Percentiles rank a stretch among this genome's conserved stretches.
These are phyloP conservation scores for Cyrtorhinus lividipennis DNA, from an alignment of 1,140 invertebrate species.

Conservation along the genomic window DNA sequence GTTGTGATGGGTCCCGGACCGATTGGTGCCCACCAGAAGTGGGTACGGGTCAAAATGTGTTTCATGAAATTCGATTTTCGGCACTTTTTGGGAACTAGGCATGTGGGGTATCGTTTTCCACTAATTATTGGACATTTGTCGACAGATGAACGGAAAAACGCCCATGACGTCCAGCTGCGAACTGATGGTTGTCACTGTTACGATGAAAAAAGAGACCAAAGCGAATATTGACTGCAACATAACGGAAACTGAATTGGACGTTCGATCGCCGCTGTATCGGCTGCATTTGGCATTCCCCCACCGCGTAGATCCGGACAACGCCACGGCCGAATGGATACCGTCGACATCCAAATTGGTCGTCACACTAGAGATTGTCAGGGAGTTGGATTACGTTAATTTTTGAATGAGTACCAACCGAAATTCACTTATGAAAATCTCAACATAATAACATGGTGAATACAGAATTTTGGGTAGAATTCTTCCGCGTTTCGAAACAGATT, in stretches of 20 bases:
- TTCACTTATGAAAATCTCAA: neutral
- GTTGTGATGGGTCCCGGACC: too few relatives aligned
- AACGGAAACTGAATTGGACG: slow-evolving; percentile 48
- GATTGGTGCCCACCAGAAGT: too few relatives aligned
- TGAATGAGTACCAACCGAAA: slow-evolving; percentile 15
- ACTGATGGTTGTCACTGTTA: slow-evolving; percentile 58
- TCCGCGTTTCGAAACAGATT: too few relatives aligned
- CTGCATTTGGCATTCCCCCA: slow-evolving; percentile 62
- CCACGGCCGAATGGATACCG: slow-evolving; percentile 62
- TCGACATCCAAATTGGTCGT: slow-evolving; percentile 41
- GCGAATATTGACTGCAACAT: slow-evolving; percentile 54
- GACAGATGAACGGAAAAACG: slow-evolving; percentile 74
- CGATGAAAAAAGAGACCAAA: slow-evolving; percentile 51
- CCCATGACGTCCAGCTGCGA: slow-evolving; percentile 69
- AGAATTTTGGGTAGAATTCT: too few relatives aligned
- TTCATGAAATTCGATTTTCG: too few relatives aligned
- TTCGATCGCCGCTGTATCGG: slow-evolving; percentile 45
- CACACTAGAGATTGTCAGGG: slow-evolving; percentile 21
- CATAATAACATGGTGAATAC: neutral
- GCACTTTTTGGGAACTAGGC: too few relatives aligned
- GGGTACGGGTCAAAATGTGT: too few relatives aligned
- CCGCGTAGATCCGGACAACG: slow-evolving; percentile 57
- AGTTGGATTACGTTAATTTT: slow-evolving; percentile 25
- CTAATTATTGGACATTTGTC: too few relatives aligned
- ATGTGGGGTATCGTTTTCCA: too few relatives aligned